Base-by-base conservation (phyloP, 23 tunicate genomes). In the Corella eumyota region DNA sequence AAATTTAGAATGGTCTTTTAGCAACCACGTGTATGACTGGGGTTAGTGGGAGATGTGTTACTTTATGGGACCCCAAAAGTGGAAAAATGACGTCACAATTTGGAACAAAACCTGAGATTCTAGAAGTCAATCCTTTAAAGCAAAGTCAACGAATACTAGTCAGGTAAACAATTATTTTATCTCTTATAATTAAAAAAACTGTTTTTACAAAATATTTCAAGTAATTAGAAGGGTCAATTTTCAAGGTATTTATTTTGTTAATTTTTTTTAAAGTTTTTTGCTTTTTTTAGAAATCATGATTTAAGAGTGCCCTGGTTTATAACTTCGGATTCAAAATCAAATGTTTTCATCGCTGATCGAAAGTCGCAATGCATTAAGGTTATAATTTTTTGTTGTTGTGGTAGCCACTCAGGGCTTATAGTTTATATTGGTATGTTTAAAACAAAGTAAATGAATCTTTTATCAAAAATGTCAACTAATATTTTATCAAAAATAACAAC, bases 1-100 rank as follows among this genome's bases (percentile, higher is more conserved):
- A n/a, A 30, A 26, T 57, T 34, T 59, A 84, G 94, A 68, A 63
- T 56, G 83, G 83, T 50, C 73, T 69, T 17, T 56, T 84, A 22
- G 94, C 83, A 44, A 75, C 83, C 37, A 84, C 94, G 20, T 84
- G 94, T 55, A 55, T 84, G 3, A 84, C 94, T 28, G 83, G 75
- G 24, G 40, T 32, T 13, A 61, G 50, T 32, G 71, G 66, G 2
- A 75, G 71, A 56, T 84, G 81, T 35, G 78, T 84, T 2, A 68
- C 94, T 7, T 30, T 84, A 35, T 84, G 94, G 94, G 94, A 84
- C 59, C 94, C 82, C 4, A 75, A 48, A 49, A 59, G 67, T 35
- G 94, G 94, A 26, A 64, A 47, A 54, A 55, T 84, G 45, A 56
- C 63, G 24, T 61, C 82, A 34, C 94, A 84, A 45, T 84, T 84